Base-by-base conservation (phyloP, 2,113 vertebrate genomes). In the Turdus rufiventris region DNA sequence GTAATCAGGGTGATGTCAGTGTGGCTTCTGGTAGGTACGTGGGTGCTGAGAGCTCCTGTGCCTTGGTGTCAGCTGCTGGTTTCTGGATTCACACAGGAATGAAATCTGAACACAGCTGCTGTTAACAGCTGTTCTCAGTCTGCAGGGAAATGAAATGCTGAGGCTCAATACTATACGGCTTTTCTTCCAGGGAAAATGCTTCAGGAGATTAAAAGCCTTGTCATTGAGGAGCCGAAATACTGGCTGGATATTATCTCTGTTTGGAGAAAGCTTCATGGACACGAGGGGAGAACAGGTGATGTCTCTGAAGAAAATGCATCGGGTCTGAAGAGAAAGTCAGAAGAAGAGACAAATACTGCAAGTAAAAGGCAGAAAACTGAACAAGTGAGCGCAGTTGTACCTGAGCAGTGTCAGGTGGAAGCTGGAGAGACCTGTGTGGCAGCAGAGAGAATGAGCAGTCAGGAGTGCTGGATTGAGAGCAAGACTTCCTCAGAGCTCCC, bases 111-210 rank as follows among this genome's bases (percentile, higher is more conserved):
- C 7, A 2, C 24, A n/a, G 34, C 12, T 8, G 34, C 54, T 88
- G 24, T 56, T 57, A 40, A n/a, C 23, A 70, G 43, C 38, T 78
- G 6, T 43, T 75, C 33, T 40, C 26, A 63, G 0, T 75, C 24
- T 1, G 0, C 2, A 61, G 60, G 24, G 57, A 31, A 50, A 76
- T 70, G 51, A 89, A 67, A 13, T 40, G 42, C 80, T 9, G 15
- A 34, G 26, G n/a, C 24, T 56, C 40, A 31, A 81, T 75, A 43
- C 40, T 66, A 70, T 48, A 85, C 14, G 45, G 6, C 8, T 70
- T 93, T 92, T 89, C 9, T 96, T 92, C 62, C 88, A 98, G 98
- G 98, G 60, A 98, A 93, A 94, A 68, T 95, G 76, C 61, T 97
- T 42, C 80, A 93, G 72, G 82, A 97, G 29, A 87, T 98, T 57